Evolutionary conservation across 2,888 invertebrate species (phyloP).

Genomic region (Strigamia maritima): DNA sequence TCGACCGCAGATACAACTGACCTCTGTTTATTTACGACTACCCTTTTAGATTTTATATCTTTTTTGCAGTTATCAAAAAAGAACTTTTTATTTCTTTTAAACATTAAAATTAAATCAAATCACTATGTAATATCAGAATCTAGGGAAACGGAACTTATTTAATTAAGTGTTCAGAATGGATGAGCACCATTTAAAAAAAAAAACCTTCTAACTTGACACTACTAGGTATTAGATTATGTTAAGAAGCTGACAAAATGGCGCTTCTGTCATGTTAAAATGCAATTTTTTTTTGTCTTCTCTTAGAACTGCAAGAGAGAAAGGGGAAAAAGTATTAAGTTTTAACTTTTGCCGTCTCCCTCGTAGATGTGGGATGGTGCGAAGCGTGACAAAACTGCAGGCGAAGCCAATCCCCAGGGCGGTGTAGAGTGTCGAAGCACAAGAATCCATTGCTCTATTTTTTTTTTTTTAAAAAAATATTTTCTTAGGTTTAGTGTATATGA

Average conservation of each 20-base stretch:
- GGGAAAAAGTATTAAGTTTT: background rate
- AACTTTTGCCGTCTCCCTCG: background rate
- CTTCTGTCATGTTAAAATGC: background rate
- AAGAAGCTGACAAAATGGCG: background rate
- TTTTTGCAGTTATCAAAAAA: background rate
- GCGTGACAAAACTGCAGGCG: constrained; percentile 19
- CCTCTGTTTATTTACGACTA: background rate
- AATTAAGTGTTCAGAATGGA: too few relatives aligned
- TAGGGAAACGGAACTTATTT: background rate
- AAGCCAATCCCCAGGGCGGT: background rate
- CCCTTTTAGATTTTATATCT: background rate
- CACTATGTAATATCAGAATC: background rate
- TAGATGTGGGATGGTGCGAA: background rate
- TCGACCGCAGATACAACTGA: background rate
- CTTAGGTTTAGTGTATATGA: background rate
- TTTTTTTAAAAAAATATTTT: background rate
- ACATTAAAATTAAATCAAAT: background rate
- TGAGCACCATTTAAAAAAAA: too few relatives aligned
- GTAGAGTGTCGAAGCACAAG: background rate
- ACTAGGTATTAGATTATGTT: background rate
- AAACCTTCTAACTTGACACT: too few relatives aligned
- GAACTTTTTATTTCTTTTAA: too few relatives aligned
- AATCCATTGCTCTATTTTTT: background rate
- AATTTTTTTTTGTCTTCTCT: background rate
- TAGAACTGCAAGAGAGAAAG: background rate